A percentile compares a stretch with the other conserved stretches of the same genome.
These are phyloP conservation scores for Chromis chromis DNA, from an alignment of 2,797 vertebrate genomes.

Conservation along the genomic window DNA sequence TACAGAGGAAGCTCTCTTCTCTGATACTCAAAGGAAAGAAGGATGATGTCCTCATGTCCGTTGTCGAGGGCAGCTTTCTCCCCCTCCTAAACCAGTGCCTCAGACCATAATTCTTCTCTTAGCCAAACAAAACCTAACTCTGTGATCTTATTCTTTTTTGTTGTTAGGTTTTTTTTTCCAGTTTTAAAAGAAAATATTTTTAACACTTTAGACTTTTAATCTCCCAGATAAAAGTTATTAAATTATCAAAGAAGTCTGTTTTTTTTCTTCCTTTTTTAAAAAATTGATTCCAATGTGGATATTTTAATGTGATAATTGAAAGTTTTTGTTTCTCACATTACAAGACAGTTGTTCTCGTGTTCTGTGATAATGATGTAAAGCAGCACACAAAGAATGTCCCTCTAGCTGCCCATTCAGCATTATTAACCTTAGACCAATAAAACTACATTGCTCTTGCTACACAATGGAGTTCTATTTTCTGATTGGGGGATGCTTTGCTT, in stretches of 20 bases:
- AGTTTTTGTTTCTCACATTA: conserved; percentile 56
- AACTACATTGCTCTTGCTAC: conserved; percentile 75
- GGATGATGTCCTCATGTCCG: conserved; percentile 21
- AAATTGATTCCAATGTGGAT: conserved; percentile 58
- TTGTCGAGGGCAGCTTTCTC: conserved; percentile 35
- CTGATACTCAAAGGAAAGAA: conserved; percentile 44
- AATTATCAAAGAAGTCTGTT: conserved; percentile 54
- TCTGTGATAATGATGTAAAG: conserved; percentile 69
- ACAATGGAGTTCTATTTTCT: conserved; percentile 44
- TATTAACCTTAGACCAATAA: conserved; percentile 83
- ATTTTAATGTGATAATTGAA: conserved; percentile 65
- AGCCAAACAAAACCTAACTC: conserved; percentile 69
- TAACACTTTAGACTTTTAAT: conserved; percentile 59
- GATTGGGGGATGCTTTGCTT: conserved; percentile 26
- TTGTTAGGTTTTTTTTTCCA: conserved; percentile 39
- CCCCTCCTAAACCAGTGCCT: conserved; percentile 80
- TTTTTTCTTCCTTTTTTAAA: conserved; percentile 29
- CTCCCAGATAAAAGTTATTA: conserved; percentile 64
- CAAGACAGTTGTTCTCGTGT: conserved; percentile 55
- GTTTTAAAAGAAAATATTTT: conserved; percentile 73
- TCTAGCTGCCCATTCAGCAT: conserved; percentile 66
- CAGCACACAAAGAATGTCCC: conserved; percentile 69
- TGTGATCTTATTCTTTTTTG: conserved; percentile 55
- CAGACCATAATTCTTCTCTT: conserved; percentile 64
- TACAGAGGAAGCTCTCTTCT: conserved; percentile 34